These are phyloP conservation scores for Bhutanitis thaidina DNA, from an alignment of 2,888 invertebrate genomes.

Conservation along the genomic window DNA sequence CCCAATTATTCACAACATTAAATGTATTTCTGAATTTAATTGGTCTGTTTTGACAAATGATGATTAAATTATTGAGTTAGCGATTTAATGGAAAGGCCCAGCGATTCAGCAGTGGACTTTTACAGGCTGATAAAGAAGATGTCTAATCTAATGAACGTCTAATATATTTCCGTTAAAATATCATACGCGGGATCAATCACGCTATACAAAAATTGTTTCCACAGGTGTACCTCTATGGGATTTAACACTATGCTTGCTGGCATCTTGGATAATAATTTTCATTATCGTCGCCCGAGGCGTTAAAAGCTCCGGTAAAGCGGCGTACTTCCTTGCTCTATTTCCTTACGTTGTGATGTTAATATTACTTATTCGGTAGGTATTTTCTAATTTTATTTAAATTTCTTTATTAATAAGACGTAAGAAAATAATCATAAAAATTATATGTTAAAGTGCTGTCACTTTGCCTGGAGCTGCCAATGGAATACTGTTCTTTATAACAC, in stretches of 20 bases:
- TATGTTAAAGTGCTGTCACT: slow-evolving; percentile 73
- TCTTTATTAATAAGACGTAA: background rate
- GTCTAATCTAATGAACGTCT: too few relatives aligned
- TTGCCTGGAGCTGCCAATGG: slow-evolving; percentile 86
- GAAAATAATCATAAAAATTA: background rate
- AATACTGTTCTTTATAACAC: slow-evolving; percentile 88
- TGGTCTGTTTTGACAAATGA: too few relatives aligned
- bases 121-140: too few relatives aligned
- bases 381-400: background rate
- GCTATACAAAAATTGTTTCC: background rate
- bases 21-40: too few relatives aligned
- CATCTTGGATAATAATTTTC: slow-evolving; percentile 85
- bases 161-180: too few relatives aligned
- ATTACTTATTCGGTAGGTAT: slow-evolving; percentile 80
- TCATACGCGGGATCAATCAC: too few relatives aligned
- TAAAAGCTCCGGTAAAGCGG: slow-evolving; percentile 89
- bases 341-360: slow-evolving; percentile 89
- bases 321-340: slow-evolving; percentile 93
- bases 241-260: slow-evolving; percentile 82
- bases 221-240: slow-evolving; percentile 83
- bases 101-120: too few relatives aligned
- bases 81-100: too few relatives aligned
- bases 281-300: slow-evolving; percentile 86
- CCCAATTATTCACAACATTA: too few relatives aligned
- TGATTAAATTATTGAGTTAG: too few relatives aligned